Evolutionary conservation across 1,140 invertebrate species (phyloP).

Genomic region (Pristionchus pacificus): DNA sequence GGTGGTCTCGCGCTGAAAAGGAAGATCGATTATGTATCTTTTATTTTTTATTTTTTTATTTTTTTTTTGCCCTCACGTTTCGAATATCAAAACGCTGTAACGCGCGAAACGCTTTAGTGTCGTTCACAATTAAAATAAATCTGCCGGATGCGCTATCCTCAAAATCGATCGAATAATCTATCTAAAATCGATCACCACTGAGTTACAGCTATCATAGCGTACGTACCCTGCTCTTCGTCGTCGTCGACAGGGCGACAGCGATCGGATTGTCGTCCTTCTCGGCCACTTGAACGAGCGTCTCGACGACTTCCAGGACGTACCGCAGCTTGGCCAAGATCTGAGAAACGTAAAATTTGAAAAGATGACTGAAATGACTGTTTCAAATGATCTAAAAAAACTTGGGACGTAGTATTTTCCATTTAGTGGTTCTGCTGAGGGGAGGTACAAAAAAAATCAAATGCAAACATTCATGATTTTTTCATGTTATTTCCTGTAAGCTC

Average conservation of each 20-base stretch:
- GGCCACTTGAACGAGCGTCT: constrained; percentile 80
- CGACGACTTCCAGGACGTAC: constrained; percentile 82
- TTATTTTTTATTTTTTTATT: no score
- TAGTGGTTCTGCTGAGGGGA: no score
- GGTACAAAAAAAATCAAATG: background rate
- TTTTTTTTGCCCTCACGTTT: no score
- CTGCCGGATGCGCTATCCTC: no score
- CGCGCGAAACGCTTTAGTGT: constrained; percentile 2
- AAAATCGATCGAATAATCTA: constrained; percentile 6
- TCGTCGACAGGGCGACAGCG: constrained; percentile 40
- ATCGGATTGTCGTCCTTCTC: constrained; percentile 70
- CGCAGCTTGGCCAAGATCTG: constrained; percentile 78
- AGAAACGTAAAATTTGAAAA: background rate
- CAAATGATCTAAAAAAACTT: no score
- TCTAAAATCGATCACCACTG: constrained; percentile 3
- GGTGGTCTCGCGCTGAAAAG: constrained; percentile 19
- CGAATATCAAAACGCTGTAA: no score
- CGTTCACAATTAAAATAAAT: background rate
- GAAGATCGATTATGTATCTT: no score
- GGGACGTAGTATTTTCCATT: no score
- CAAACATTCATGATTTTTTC: background rate
- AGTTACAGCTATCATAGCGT: constrained; percentile 16
- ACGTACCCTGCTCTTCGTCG: constrained; percentile 39
- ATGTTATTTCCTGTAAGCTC: no score
- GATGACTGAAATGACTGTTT: no score